phyloP scores from a whole-genome alignment of 2,888 invertebrate genomes.

The Euspilapteryx auroguttella region DNA sequence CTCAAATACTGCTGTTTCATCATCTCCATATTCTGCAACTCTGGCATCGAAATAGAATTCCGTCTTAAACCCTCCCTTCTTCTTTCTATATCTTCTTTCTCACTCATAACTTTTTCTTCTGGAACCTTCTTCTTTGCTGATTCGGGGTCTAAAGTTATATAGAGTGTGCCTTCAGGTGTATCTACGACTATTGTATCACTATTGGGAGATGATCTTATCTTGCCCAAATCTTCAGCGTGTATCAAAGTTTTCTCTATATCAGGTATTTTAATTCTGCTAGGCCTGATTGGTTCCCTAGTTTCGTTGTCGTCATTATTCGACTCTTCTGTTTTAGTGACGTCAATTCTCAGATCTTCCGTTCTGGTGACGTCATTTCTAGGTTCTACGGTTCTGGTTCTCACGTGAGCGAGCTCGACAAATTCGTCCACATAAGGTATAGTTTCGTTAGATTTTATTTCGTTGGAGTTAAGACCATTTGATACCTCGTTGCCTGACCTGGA shows the following conservation, averaged over 20 bases:
- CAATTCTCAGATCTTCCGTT: too few species aligned
- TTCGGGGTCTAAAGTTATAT: constrained; percentile 45
- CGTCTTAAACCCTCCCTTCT: constrained; percentile 51
- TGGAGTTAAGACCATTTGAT: constrained; percentile 38
- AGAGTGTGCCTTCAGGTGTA: constrained; percentile 47
- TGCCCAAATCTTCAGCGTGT: constrained; percentile 35
- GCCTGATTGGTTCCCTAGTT: too few species aligned
- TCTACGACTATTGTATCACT: constrained; percentile 48
- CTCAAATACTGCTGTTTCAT: constrained; percentile 42
- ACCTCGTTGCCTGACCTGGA: constrained; percentile 16
- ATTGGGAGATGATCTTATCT: constrained; percentile 31
- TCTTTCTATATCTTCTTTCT: constrained; percentile 18
- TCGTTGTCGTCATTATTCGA: too few species aligned
- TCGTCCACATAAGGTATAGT: constrained; percentile 21
- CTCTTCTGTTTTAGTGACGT: constrained; percentile 17
- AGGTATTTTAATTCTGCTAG: neutral
- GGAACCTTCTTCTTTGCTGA: constrained; percentile 18
- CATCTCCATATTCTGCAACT: constrained; percentile 67
- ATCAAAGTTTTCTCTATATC: constrained; percentile 13
- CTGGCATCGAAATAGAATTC: constrained; percentile 76
- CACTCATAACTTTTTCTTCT: constrained; percentile 28
- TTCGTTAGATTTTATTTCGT: constrained; percentile 19
- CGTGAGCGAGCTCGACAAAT: constrained; percentile 19
- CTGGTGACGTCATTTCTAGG: too few species aligned
- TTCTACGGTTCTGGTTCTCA: too few species aligned